Percentiles rank a stretch among this genome's conserved stretches.
These are phyloP conservation scores for Drosophila conformis DNA, from an alignment of 2,888 invertebrate species.

Conservation along the genomic window DNA sequence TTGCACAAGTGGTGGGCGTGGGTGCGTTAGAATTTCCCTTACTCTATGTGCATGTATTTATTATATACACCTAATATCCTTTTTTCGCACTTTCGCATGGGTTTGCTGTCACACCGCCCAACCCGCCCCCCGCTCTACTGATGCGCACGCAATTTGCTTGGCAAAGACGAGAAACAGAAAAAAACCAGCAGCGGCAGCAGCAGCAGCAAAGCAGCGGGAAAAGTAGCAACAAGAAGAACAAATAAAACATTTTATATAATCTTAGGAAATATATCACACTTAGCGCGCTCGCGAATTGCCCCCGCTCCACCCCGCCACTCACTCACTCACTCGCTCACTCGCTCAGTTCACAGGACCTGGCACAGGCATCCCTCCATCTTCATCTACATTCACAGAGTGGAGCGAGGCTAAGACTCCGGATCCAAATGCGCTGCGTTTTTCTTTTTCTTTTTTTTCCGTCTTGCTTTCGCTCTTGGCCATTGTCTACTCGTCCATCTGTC, in stretches of 20 bases:
- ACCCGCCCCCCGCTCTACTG: constrained; percentile 13
- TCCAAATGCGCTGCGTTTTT: constrained; percentile 56
- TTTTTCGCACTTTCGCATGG: constrained; percentile 63
- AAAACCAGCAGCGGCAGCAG: constrained; percentile 11
- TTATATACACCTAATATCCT: constrained; percentile 64
- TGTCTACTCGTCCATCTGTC: constrained; percentile 66
- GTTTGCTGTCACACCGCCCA: constrained; percentile 6
- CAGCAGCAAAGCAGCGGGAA: constrained; percentile 24
- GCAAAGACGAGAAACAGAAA: constrained; percentile 46
- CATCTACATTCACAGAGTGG: constrained; percentile 38
- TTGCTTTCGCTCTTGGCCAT: constrained; percentile 44
- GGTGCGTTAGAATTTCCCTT: background rate
- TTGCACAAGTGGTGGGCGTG: background rate
- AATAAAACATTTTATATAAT: constrained; percentile 85
- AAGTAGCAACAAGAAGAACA: constrained; percentile 71
- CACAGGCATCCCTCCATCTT: constrained; percentile 46
- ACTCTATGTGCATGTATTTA: constrained; percentile 20
- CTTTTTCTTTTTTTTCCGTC: constrained; percentile 12
- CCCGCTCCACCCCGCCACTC: background rate
- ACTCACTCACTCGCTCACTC: background rate
- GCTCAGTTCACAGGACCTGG: constrained; percentile 4
- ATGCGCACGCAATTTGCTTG: constrained; percentile 80
- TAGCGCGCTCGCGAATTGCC: constrained; percentile 74
- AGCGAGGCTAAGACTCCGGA: constrained; percentile 49
- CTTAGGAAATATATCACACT: constrained; percentile 85